Evolutionary conservation across 2,888 invertebrate species (phyloP), one percentile per base, ranked within the genome.

Genomic region (Eupithecia centaureata): DNA sequence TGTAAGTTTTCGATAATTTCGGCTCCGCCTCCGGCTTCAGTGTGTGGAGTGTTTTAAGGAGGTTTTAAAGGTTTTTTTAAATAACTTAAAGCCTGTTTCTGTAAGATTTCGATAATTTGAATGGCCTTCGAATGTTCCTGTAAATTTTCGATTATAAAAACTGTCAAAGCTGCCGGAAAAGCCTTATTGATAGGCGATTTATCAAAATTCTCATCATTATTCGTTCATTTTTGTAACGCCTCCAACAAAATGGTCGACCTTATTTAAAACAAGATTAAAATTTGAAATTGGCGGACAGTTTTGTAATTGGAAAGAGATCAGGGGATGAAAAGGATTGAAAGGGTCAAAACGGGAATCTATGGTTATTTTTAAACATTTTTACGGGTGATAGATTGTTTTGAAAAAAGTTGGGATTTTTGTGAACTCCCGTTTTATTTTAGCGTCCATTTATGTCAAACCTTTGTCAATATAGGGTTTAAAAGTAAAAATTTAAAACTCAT

Each of bases 281-380:
- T 79, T 79, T 75, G 27, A 75, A 79, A 77, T 77, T 76, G 75
- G 78, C 71, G 70, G 71, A 70, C 75, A 75, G 77, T 80, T 79
- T 76, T 65, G 63, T 80, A 83, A 83, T 83, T 82, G 83, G 74
- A 80, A 78, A 70, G 72, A 80, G 78, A 82, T 82, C 78, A 77
- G 68, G 74, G 76, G 74, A 76, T 77, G 68, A 72, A 76, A 71
- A 27, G 79, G 77, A 78, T 79, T 76, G 75, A 71, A 70, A 65
- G 65, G 70, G 73, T 74, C 76, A 71, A 76, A 78, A 65, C 62
- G 71, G 74, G 74, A 13, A 51, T 69, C 63, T 66, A 61, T 64
- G 57, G 66, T 54, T 61, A 56, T 61, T 68, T 66, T 66, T 58
- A 30, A 62, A 51, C 25, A 32, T 18, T 62, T 38, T 42, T 33